Conservation (phyloP, 2,888 invertebrate genomes). For the Muscina levida region DNA sequence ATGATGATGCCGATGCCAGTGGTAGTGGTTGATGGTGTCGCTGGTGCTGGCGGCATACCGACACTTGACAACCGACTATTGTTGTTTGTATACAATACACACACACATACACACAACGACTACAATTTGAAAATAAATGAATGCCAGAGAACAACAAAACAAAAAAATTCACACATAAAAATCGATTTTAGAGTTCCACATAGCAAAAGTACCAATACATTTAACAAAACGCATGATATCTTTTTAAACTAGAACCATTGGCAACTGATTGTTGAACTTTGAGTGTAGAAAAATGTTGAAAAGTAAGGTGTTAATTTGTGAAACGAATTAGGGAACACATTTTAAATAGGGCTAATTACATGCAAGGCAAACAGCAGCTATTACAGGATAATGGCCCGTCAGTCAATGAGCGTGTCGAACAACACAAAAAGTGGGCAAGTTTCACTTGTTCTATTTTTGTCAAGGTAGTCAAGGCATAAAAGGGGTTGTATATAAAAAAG, state of each 20-base stretch:
- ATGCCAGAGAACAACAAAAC: conserved; percentile 29
- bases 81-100: background rate
- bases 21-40: background rate
- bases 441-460: too few species aligned
- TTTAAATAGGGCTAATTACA: background rate
- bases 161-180: too few species aligned
- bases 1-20: background rate
- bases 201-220: background rate
- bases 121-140: conserved; percentile 33
- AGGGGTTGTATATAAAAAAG: too few species aligned
- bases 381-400: background rate
- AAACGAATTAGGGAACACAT: background rate
- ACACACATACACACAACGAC: conserved; percentile 1
- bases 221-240: background rate
- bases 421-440: too few species aligned
- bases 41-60: conserved; percentile 4
- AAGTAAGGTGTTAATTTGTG: conserved; percentile 5
- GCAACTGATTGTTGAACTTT: too few species aligned
- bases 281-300: background rate
- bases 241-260: too few species aligned
- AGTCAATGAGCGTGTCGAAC: too few species aligned
- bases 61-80: conserved; percentile 36
- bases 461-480: too few species aligned
- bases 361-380: background rate
- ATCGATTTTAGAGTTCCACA: conserved; percentile 29